These are phyloP conservation scores for Otocyon megalotis DNA, from an alignment of 2,113 vertebrate genomes.

Conservation along the genomic window DNA sequence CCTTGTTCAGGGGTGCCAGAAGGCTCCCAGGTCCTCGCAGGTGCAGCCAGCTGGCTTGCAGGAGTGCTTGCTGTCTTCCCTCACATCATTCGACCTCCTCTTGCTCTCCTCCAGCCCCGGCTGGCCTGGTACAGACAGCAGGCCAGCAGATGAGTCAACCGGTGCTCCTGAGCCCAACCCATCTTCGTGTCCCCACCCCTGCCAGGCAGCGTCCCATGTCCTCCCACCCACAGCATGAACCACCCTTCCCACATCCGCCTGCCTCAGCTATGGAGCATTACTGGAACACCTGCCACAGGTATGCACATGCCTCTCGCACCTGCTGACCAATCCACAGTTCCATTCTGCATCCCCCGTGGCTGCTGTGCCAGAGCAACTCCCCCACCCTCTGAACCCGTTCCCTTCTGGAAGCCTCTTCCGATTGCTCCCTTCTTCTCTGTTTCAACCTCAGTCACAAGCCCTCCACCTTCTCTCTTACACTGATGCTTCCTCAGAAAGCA, in stretches of 20 bases:
- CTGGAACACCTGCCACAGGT: fast-evolving
- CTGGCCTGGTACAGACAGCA: not conserved
- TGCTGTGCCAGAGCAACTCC: not conserved
- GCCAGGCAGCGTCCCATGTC: not conserved
- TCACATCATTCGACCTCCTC: not conserved
- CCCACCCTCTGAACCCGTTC: not conserved
- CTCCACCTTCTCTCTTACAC: not conserved
- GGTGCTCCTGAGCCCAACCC: not conserved
- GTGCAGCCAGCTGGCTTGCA: not conserved
- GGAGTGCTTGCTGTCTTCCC: not conserved
- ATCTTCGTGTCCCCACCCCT: not conserved
- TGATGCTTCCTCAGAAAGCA: not conserved
- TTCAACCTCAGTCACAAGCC: not conserved
- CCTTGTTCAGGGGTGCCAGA: not conserved
- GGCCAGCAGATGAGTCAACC: not conserved
- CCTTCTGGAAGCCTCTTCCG: not conserved
- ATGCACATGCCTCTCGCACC: not conserved
- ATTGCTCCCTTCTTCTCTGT: not conserved
- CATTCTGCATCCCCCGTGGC: not conserved
- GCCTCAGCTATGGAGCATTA: not conserved
- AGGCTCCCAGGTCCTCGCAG: not conserved
- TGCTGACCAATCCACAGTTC: not conserved
- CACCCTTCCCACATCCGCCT: not conserved
- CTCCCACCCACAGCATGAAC: not conserved
- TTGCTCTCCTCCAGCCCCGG: not conserved